Evolutionary conservation across 1,140 invertebrate genomes (phyloP).

Genomic region (Papilio helenus): DNA sequence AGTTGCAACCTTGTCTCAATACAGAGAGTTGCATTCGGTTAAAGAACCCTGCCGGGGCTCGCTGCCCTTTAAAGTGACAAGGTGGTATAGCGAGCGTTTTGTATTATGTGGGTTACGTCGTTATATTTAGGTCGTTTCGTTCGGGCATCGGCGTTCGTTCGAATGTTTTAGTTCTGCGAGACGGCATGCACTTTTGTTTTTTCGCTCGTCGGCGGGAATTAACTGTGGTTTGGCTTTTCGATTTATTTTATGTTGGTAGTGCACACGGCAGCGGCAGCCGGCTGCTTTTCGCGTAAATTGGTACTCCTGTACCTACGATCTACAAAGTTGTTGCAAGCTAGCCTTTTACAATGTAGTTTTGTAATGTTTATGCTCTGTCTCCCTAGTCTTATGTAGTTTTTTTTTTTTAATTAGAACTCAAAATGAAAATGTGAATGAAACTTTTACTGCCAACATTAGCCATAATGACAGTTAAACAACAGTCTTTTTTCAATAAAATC

Average conservation of each 20-base stretch:
- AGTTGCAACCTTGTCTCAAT: constrained; percentile 72
- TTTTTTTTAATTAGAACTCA: neutral
- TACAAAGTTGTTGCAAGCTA: neutral
- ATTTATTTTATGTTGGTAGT: constrained; percentile 27
- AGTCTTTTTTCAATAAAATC: neutral
- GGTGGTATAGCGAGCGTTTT: constrained; percentile 59
- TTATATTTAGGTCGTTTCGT: constrained; percentile 71
- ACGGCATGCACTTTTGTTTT: constrained; percentile 53
- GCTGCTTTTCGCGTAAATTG: neutral
- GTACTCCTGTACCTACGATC: neutral
- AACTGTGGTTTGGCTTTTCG: constrained; percentile 39
- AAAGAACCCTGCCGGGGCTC: constrained; percentile 51
- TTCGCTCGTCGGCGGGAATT: constrained; percentile 47
- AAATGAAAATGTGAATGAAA: neutral
- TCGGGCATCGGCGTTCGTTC: constrained; percentile 44
- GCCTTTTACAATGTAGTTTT: neutral
- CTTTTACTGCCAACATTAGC: neutral
- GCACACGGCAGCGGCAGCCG: neutral
- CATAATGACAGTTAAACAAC: neutral
- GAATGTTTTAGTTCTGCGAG: constrained; percentile 41
- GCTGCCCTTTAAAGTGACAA: constrained; percentile 61
- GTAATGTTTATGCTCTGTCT: neutral
- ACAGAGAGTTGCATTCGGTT: constrained; percentile 48
- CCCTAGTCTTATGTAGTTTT: neutral
- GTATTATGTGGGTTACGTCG: constrained; percentile 69